Base-by-base conservation (phyloP, 2,113 vertebrate species). In the Potamarius usumacintae region DNA sequence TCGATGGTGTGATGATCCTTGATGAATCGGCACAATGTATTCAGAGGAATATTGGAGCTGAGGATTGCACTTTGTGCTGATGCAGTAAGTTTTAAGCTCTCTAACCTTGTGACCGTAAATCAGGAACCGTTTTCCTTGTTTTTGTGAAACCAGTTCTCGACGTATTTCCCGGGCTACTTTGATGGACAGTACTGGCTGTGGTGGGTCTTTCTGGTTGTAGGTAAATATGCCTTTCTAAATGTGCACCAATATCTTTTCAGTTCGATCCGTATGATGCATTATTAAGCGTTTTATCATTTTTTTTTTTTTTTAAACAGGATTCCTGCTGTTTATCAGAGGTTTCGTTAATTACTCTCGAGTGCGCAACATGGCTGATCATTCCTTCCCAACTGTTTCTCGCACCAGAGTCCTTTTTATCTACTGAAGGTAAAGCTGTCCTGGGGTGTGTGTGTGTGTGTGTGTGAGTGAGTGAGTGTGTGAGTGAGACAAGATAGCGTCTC, bases 381-480 rank as follows among this genome's bases (percentile, higher is more conserved):
- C 96, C 53, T 97, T 99, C 88, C 96, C 97, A 88, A 97, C 96
- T 86, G 95, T 99, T 50, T 97, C 98, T 90, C 97, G 97, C 90
- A 99, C 98, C 93, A 96, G 98, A 93, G 98, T 99, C 94, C 98
- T 99, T 93, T 99, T 99, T 95, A 99, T 99, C 95, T 99, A 99
- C 95, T 99, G 93, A 97, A 94, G 97, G 97, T 98, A 96, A 94
- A 83, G 72, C 17, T 30, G 22, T 11, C 22, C 55, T 30, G 15
- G 8, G 53, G 15, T 62, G 58, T 58, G 15, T 60, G 22, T 78
- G 74, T 52, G n/a, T n/a, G n/a, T n/a, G n/a, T n/a, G n/a, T n/a
- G n/a, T n/a, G n/a, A n/a, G n/a, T 60, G 22, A 67, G 74, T 52
- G 25, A 69, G 15, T 18, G 42, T 72, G 42, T 22, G 30, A 18